Evolutionary conservation across 2,113 vertebrate genomes (phyloP).

Genomic region (Actinemys pallida): DNA sequence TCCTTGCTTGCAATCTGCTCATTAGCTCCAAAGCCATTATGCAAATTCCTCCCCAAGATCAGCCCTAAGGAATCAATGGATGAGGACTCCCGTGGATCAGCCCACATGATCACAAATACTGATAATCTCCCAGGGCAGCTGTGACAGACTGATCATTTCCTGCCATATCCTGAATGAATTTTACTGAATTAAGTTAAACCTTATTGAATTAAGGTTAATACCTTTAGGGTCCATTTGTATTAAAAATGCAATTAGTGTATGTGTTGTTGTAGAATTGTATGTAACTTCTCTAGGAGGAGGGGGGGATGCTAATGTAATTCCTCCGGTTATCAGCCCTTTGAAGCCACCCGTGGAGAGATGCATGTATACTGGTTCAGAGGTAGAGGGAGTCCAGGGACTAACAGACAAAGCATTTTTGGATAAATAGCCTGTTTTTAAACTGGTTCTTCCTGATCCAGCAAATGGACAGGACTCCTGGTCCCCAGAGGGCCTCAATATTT

Average conservation of each 20-base stretch:
- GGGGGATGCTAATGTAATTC: neutral
- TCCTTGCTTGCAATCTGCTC: neutral
- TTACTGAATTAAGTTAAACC: neutral
- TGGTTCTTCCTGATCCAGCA: neutral
- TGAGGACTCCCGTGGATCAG: neutral
- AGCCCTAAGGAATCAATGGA: neutral
- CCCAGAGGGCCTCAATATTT: neutral
- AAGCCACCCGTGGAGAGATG: neutral
- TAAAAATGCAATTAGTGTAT: neutral
- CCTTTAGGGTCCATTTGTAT: neutral
- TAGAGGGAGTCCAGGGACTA: neutral
- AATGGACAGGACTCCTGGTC: neutral
- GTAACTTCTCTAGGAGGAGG: neutral
- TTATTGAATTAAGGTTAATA: neutral
- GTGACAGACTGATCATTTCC: neutral
- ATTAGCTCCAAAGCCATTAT: neutral
- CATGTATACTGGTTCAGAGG: neutral
- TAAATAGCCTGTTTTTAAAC: neutral
- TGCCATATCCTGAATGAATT: neutral
- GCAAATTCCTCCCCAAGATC: neutral
- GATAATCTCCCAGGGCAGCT: neutral
- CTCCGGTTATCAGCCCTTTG: neutral
- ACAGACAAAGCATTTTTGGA: neutral
- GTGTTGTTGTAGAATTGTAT: neutral
- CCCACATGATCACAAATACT: neutral